These are phyloP conservation scores for Elymnias hypermnestra DNA, from an alignment of 1,140 invertebrate species.

Conservation along the genomic window DNA sequence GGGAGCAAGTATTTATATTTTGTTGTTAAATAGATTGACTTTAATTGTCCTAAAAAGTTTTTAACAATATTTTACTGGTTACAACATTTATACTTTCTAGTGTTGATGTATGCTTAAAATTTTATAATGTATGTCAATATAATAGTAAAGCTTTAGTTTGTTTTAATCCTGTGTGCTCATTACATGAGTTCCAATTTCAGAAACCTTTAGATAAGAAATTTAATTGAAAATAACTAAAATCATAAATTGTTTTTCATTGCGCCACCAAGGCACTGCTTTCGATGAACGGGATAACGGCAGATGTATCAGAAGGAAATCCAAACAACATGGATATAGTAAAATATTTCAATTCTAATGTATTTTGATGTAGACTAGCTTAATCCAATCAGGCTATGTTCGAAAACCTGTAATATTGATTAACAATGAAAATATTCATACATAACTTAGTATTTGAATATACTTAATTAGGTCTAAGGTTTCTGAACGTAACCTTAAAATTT, in stretches of 20 bases:
- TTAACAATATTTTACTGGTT: slow-evolving; percentile 76
- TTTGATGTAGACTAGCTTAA: slow-evolving; percentile 49
- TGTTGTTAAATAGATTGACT: too few species aligned
- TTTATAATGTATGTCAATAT: too few species aligned
- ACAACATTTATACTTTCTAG: too few species aligned
- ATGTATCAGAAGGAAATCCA: slow-evolving; percentile 47
- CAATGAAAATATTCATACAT: too few species aligned
- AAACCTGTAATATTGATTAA: slow-evolving; percentile 46
- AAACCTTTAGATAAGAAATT: slow-evolving; percentile 18
- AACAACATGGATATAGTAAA: slow-evolving; percentile 64
- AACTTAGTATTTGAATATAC: slow-evolving; percentile 31
- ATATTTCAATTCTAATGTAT: slow-evolving; percentile 47
- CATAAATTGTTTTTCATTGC: slow-evolving; percentile 46
- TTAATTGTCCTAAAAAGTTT: too few species aligned
- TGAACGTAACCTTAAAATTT: slow-evolving; percentile 67
- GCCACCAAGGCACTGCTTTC: slow-evolving; percentile 61
- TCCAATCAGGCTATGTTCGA: slow-evolving; percentile 64
- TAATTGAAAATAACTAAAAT: too few species aligned
- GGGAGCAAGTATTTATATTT: too few species aligned
- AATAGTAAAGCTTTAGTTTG: too few species aligned
- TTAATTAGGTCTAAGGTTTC: slow-evolving; percentile 43
- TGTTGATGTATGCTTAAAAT: too few species aligned
- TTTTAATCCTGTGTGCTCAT: slow-evolving; percentile 13
- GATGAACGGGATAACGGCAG: slow-evolving; percentile 64
- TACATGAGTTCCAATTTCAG: slow-evolving; percentile 12